These are phyloP conservation scores for Tragulus kanchil DNA, from an alignment of 2,113 vertebrate genomes.

Conservation along the genomic window DNA sequence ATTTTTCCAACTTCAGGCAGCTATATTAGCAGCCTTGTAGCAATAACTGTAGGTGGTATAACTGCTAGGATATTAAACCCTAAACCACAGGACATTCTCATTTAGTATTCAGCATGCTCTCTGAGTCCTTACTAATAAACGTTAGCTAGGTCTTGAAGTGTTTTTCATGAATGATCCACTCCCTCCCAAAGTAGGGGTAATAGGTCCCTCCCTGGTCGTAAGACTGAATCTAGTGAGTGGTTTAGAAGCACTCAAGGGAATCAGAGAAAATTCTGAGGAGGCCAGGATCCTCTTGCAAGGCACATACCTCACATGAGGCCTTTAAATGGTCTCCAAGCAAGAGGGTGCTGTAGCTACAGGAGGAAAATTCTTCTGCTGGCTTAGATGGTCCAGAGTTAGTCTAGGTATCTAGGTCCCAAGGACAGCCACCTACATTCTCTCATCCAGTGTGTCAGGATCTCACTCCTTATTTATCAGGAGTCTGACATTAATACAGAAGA, in stretches of 20 bases:
- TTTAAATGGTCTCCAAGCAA: not conserved
- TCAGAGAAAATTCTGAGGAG: not conserved
- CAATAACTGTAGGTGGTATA: not conserved
- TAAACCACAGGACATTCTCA: not conserved
- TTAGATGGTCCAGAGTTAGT: not conserved
- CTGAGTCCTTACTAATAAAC: not conserved
- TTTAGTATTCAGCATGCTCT: not conserved
- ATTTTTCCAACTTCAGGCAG: not conserved
- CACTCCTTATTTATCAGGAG: not conserved
- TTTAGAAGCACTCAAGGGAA: not conserved
- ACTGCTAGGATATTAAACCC: not conserved
- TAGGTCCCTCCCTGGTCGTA: not conserved
- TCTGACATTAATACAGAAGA: not conserved
- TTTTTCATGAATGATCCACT: slow-evolving; percentile 37
- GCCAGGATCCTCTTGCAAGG: not conserved
- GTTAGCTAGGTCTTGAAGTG: not conserved
- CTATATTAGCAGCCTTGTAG: not conserved
- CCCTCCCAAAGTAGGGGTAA: not conserved
- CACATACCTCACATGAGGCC: not conserved
- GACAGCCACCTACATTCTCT: not conserved
- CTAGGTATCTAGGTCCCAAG: not conserved
- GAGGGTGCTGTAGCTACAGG: not conserved
- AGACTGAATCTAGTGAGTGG: not conserved
- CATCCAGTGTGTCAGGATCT: not conserved
- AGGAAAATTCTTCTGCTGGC: not conserved